phyloP scores from a whole-genome alignment of 2,113 vertebrate genomes.

The Caranx melampygus region DNA sequence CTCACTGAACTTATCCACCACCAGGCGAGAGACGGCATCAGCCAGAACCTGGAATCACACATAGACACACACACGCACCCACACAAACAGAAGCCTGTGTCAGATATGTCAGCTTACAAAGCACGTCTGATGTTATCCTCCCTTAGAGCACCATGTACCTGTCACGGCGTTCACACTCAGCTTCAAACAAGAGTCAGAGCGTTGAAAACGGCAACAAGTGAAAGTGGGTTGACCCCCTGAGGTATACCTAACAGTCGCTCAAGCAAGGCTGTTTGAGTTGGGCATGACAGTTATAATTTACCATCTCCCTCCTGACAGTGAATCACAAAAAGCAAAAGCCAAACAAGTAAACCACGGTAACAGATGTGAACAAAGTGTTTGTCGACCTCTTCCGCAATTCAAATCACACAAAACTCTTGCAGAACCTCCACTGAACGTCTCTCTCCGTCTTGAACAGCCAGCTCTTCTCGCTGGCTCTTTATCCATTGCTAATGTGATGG shows the following conservation, averaged over 20 bases:
- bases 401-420: background rate
- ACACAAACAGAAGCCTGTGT: conserved; percentile 57
- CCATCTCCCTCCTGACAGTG: conserved; percentile 37
- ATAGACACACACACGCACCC: conserved; percentile 37
- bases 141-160: conserved; percentile 62
- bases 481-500: conserved; percentile 77
- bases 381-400: conserved; percentile 5
- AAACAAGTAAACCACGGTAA: conserved; percentile 20
- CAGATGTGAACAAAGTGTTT: conserved; percentile 26
- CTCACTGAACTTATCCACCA: conserved; percentile 97
- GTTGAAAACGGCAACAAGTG: conserved; percentile 57
- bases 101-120: conserved; percentile 68
- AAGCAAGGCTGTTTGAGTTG: conserved; percentile 45
- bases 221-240: conserved; percentile 71
- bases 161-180: conserved; percentile 56
- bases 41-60: conserved; percentile 90
- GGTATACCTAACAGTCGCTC: conserved; percentile 52
- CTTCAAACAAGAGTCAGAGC: conserved; percentile 56
- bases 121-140: conserved; percentile 63
- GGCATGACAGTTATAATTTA: conserved; percentile 52
- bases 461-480: conserved; percentile 56
- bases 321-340: conserved; percentile 27
- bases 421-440: conserved; percentile 51
- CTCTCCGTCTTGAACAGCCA: conserved; percentile 54
- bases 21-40: conserved; percentile 95